Base-by-base conservation (phyloP, 2,113 vertebrate genomes). In the Sigmodon hispidus region DNA sequence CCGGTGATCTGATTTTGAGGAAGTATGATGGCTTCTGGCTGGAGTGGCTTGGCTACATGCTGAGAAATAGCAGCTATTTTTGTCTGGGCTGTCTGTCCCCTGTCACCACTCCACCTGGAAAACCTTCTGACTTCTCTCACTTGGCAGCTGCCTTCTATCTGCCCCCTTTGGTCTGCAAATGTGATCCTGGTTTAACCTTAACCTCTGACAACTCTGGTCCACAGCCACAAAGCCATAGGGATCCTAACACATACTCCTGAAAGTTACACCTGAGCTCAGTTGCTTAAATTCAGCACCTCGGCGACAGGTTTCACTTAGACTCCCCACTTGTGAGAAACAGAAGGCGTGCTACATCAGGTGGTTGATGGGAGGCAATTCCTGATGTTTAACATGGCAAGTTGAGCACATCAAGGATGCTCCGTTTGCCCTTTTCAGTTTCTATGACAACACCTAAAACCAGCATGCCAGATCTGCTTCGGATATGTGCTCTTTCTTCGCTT, bases 141-240 rank as follows among this genome's bases (percentile, higher is more conserved):
- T 65, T 17, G 69, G 73, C 90, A 90, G 57, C 89, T 96, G 93
- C 19, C 70, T 92, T 52, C 95, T 70, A 59, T 80, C 75, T 95
- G 63, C 90, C 87, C 85, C 90, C 63, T 90, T 75, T 48, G 70
- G 90, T 88, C 91, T 48, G 72, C 45, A 96, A 70, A 48, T 70
- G 61, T 92, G 88, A 88, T 48, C 55, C 48, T 80, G 70, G 70
- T 89, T 96, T 85, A 90, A 85, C 75, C 59, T 19, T 4, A 40
- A 70, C 55, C 76, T 93, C 59, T 84, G 90, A 77, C 26, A 76
- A 79, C 43, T 24, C 80, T 67, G 2, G 1, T 29, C 40, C 36
- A 48, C 57, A 89, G 31, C 16, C n/a, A 76, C 57, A 70, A 91
- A 92, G 24, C 88, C 69, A 48, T 65, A 45, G 48, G 70, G 17